Percentiles rank a stretch among this genome's conserved stretches.
Conservation (phyloP, 2,797 vertebrate genomes). For the Alcedo atthis region DNA sequence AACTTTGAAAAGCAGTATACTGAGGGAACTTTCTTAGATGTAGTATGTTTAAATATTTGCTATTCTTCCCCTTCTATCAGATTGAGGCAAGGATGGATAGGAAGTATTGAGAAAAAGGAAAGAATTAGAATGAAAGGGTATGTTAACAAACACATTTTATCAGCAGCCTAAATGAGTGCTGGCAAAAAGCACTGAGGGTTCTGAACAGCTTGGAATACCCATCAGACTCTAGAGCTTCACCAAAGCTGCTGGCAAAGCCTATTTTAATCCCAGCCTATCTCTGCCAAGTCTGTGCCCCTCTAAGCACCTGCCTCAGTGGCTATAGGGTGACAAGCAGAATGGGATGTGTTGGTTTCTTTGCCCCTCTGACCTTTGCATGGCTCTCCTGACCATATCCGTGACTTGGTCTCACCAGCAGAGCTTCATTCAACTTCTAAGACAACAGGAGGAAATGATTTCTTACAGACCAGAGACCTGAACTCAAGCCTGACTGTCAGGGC, state of each 20-base stretch:
- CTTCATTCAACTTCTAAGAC: not conserved
- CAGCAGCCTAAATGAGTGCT: accelerated
- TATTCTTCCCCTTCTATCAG: not conserved
- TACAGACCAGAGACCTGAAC: not conserved
- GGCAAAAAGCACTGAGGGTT: not conserved
- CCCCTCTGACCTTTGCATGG: not conserved
- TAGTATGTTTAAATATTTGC: not conserved
- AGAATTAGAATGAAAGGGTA: not conserved
- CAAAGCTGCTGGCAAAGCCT: not conserved
- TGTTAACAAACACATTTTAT: not conserved
- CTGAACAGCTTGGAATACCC: not conserved
- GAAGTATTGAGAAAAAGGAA: not conserved
- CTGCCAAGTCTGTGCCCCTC: not conserved
- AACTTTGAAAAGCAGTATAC: not conserved
- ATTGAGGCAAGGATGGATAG: not conserved
- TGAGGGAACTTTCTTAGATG: not conserved
- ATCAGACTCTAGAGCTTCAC: not conserved
- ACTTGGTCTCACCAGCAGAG: not conserved
- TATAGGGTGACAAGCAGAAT: not conserved
- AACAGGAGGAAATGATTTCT: not conserved
- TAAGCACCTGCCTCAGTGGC: not conserved
- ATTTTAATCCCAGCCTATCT: not conserved
- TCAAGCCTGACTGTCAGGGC: not conserved
- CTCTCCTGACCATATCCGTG: not conserved
- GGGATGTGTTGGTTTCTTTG: not conserved